Base-by-base conservation (phyloP, 2,113 vertebrate genomes). In the Semnornis frantzii region DNA sequence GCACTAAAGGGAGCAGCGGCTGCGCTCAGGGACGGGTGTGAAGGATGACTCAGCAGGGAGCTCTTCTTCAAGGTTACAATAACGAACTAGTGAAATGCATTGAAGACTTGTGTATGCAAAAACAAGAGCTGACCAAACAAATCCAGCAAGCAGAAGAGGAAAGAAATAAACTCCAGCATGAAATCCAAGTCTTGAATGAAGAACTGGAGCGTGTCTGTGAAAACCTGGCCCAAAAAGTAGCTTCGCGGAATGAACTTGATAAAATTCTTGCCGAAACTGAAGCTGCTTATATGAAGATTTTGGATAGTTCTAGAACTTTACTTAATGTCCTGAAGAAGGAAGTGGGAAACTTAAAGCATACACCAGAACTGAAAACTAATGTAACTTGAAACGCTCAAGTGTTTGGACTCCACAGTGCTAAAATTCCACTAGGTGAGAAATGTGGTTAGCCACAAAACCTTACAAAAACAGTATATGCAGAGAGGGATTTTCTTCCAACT, bases 261-360 rank as follows among this genome's bases (percentile, higher is more conserved):
- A 95, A 94, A 89, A 92, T 97, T 64, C 95, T 97, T 69, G 92
- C 93, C 74, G 97, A 97, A 94, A 96, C 94, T 18, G 91, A 96
- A 86, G 78, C 92, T 52, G 95, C 96, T 73, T 97, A 97, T 62
- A 94, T 95, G 92, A 97, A 96, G 92, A 97, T 97, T 92, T 91
- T 97, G 95, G 94, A 97, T 68, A 97, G 96, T 60, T 97, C 95
- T 93, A 95, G 90, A 80, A 95, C 90, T 81, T 90, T 97, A 63
- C 91, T 97, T 80, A 94, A 71, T 69, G 95, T 96, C 42, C 57
- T 97, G 86, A 97, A 97, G 92, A 96, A 92, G 52, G 96, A 97
- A 82, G 91, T 87, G n/a, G 95, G 95, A 75, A 96, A 75, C 70
- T 85, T 96, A 85, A 96, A 96, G 73, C 92, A 90, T 70, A 59